Evolutionary conservation across 2,888 invertebrate genomes (phyloP).

Genomic region (Cecidostiba fungosa): DNA sequence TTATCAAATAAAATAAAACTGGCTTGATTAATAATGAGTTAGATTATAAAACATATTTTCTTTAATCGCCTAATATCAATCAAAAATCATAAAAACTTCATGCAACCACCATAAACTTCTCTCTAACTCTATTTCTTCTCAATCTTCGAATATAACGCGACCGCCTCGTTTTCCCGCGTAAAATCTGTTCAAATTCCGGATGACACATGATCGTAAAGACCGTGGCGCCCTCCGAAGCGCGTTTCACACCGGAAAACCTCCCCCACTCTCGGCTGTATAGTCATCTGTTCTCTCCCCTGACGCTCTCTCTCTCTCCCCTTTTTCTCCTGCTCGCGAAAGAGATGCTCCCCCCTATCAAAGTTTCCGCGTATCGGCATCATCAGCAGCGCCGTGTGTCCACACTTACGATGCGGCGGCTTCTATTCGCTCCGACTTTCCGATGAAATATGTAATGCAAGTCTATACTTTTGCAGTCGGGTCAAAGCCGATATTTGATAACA

Average conservation of each 20-base stretch:
- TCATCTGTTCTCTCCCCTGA: slow-evolving; percentile 51
- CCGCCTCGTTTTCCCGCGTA: not conserved
- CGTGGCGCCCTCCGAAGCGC: slow-evolving; percentile 67
- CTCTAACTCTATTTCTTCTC: not conserved
- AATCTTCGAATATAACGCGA: not conserved
- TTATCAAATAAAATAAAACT: too few species aligned
- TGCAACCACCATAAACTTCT: too few species aligned
- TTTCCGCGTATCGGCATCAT: slow-evolving; percentile 19
- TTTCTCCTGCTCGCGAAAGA: not conserved
- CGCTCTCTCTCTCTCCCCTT: not conserved
- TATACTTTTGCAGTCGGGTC: not conserved
- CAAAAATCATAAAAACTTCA: too few species aligned
- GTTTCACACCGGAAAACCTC: slow-evolving; percentile 57
- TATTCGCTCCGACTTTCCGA: not conserved
- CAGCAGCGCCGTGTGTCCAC: not conserved
- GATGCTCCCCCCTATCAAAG: slow-evolving; percentile 1
- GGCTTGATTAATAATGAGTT: too few species aligned
- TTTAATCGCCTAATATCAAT: too few species aligned
- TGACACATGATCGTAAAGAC: slow-evolving; percentile 53
- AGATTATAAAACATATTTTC: too few species aligned
- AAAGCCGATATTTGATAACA: not conserved
- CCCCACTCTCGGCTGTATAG: slow-evolving; percentile 55
- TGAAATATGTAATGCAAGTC: not conserved
- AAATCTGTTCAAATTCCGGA: slow-evolving; percentile 36
- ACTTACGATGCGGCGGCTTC: not conserved